Percentiles rank a stretch among this genome's conserved stretches.
Evolutionary conservation across 2,113 vertebrate species (phyloP).

Genomic region (Spea multiplicata): DNA sequence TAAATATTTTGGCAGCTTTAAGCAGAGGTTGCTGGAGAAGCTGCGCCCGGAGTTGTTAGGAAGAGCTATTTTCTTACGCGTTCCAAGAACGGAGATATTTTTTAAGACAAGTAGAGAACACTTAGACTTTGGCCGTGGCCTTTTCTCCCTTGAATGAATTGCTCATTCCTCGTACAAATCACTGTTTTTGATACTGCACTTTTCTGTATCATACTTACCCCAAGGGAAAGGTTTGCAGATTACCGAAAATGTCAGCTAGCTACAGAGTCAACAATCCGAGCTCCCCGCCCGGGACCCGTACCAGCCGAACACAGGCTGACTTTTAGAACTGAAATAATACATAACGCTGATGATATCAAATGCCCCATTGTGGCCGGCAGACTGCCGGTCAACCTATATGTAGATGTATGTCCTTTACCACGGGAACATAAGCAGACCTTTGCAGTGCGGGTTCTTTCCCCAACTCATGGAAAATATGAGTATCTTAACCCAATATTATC

Average conservation of each 20-base stretch:
- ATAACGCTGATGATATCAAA: not conserved
- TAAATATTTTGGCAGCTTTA: too few relatives aligned
- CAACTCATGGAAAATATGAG: too few relatives aligned
- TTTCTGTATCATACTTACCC: constrained; percentile 39
- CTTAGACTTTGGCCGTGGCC: not conserved
- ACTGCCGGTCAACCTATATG: too few relatives aligned
- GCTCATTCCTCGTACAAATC: not conserved
- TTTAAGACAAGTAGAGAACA: too few relatives aligned
- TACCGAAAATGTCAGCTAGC: constrained; percentile 35
- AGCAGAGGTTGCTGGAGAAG: too few relatives aligned
- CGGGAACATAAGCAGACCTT: too few relatives aligned
- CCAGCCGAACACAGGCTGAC: constrained; percentile 28
- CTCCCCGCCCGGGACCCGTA: not conserved
- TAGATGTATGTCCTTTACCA: too few relatives aligned
- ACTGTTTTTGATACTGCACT: constrained; percentile 13
- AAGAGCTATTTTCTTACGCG: too few relatives aligned
- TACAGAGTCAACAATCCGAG: constrained; percentile 33
- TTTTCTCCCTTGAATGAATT: not conserved
- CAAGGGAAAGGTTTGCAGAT: constrained; percentile 36
- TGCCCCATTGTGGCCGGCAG: not conserved
- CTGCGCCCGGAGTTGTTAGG: too few relatives aligned
- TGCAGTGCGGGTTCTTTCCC: too few relatives aligned
- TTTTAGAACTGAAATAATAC: not conserved
- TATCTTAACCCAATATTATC: too few relatives aligned
- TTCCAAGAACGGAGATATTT: too few relatives aligned